Conservation (phyloP, 2,797 vertebrate genomes). For the Silurus lanzhouensis region DNA sequence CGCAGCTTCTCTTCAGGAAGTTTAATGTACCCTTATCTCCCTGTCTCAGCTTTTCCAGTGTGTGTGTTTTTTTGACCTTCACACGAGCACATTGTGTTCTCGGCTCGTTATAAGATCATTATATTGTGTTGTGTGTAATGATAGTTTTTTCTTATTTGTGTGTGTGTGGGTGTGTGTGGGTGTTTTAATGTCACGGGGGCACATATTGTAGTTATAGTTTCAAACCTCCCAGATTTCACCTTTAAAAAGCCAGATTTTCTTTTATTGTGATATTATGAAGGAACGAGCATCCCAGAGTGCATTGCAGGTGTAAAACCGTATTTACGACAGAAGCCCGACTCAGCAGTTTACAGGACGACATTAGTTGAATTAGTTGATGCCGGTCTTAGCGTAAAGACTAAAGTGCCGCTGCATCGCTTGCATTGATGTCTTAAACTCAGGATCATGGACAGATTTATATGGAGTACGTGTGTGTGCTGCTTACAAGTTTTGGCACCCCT, state of each 20-base stretch:
- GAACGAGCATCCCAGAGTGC: not conserved
- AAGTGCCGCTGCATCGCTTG: too few species aligned
- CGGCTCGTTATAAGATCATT: not conserved
- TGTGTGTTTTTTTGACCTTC: constrained; percentile 43
- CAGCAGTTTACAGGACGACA: too few species aligned
- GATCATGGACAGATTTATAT: not conserved
- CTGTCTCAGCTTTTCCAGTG: constrained; percentile 52
- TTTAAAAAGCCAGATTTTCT: too few species aligned
- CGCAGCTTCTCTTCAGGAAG: constrained; percentile 42
- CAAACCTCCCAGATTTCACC: not conserved
- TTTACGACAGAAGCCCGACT: too few species aligned
- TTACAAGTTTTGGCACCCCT: too few species aligned
- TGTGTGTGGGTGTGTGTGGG: not conserved
- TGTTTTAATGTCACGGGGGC: too few species aligned
- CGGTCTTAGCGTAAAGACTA: too few species aligned
- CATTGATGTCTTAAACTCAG: too few species aligned
- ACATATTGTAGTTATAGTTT: not conserved
- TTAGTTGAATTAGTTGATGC: too few species aligned
- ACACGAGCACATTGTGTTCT: constrained; percentile 26
- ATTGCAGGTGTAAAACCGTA: not conserved
- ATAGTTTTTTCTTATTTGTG: not conserved
- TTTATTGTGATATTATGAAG: not conserved
- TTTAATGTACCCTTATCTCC: constrained; percentile 62
- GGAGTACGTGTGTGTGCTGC: not conserved
- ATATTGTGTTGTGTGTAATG: not conserved